phyloP scores from a whole-genome alignment of 2,797 vertebrate species.

The Chiroxiphia lanceolata region DNA sequence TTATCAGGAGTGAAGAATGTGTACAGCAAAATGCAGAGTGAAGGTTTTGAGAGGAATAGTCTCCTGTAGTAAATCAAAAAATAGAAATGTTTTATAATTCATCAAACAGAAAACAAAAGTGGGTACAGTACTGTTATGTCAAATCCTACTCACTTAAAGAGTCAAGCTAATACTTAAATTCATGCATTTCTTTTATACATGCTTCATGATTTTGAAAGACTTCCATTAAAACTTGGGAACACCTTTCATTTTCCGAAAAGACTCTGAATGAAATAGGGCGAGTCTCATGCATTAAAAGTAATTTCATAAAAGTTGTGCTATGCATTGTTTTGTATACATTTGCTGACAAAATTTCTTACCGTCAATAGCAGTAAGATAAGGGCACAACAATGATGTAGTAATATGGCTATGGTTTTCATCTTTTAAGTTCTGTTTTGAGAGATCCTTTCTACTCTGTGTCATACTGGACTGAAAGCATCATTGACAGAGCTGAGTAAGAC shows the following conservation, averaged over 20 bases:
- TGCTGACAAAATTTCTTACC: background rate
- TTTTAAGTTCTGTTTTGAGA: background rate
- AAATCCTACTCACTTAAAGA: background rate
- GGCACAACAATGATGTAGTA: background rate
- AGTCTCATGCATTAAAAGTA: background rate
- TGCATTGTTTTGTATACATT: background rate
- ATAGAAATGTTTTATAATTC: background rate
- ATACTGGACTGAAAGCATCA: background rate
- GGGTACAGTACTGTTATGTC: background rate
- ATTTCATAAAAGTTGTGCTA: background rate
- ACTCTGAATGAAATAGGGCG: background rate
- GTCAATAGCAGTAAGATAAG: background rate
- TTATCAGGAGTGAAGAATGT: background rate
- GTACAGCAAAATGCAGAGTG: background rate
- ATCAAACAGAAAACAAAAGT: background rate
- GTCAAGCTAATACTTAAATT: background rate
- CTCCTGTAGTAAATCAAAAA: background rate
- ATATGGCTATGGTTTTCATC: background rate
- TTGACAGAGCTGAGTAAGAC: background rate
- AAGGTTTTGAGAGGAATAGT: background rate
- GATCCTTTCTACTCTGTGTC: background rate
- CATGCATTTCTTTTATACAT: background rate
- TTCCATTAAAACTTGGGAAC: background rate
- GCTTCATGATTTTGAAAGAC: background rate
- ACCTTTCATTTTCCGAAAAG: background rate